Base-by-base conservation (phyloP, 2,797 vertebrate species). In the Sebastes baramenuke region DNA sequence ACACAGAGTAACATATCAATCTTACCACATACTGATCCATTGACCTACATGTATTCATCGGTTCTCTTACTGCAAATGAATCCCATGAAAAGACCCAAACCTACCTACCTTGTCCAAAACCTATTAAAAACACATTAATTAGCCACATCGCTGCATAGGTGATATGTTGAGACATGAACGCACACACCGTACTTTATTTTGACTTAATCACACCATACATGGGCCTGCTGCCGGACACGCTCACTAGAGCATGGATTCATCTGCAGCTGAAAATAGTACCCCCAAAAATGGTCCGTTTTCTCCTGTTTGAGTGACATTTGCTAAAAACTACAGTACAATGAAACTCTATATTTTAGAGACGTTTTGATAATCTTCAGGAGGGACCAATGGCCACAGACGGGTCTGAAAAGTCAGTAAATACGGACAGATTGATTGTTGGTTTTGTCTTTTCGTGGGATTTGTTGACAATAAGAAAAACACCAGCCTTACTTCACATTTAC, bases 401-500 rank as follows among this genome's bases (percentile, higher is more conserved):
- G 54, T 12, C 54, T 24, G 54, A 56, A 8, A 59, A 29, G 4
- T 29, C 8, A 59, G 8, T 20, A 59, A 59, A 27, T 14, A 25
- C 24, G 3, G 22, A 25, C 55, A 0, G 55, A 46, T 0, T 46
- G 42, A 46, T 46, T 46, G 42, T 27, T 60, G 25, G 12, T 52
- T 24, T 64, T 11, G 10, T 32, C 42, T 55, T 36, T 74, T 55
- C 27, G 7, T 38, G 22, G 22, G 46, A 20, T 62, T 55, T 38
- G 58, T 29, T 24, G 20, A 22, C 24, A 62, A 32, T 58, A 46
- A 42, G 25, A 67, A 58, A 29, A 75, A 38, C 9, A 13, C 4
- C 16, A 12, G 46, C 0, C 20, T 32, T 22, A 10, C 49, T 0
- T 52, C 49, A 10, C 3, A 29, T 20, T 54, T 9, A 55, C 0